These are phyloP conservation scores for Oryzias javanicus DNA, from an alignment of 2,113 vertebrate species.

Conservation along the genomic window DNA sequence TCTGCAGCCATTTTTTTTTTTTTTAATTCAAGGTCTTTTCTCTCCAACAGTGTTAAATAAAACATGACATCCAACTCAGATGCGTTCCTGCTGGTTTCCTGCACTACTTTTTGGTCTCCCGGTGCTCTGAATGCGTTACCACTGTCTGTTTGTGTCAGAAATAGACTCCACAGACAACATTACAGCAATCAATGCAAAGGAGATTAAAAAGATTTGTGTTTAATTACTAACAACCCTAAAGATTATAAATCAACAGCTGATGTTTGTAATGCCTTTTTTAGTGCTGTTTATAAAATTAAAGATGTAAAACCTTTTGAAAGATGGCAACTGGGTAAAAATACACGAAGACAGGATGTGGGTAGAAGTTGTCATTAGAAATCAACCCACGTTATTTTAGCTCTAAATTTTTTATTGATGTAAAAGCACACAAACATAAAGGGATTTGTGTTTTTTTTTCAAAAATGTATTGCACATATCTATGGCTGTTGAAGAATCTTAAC, in stretches of 20 bases:
- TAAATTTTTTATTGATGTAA: neutral
- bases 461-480: conserved; percentile 16
- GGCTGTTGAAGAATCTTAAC: conserved; percentile 32
- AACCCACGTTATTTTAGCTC: neutral
- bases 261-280: neutral
- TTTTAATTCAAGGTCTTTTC: conserved; percentile 30
- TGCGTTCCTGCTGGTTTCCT: neutral
- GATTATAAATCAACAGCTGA: neutral
- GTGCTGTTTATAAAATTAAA: neutral
- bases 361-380: conserved; percentile 22
- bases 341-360: neutral
- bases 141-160: neutral
- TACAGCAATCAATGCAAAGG: neutral
- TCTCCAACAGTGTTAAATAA: conserved; percentile 46
- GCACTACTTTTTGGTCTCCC: conserved; percentile 2
- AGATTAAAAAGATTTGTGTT: neutral
- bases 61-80: conserved; percentile 33
- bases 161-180: neutral
- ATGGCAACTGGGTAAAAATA: conserved; percentile 8
- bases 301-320: neutral
- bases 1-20: conserved; percentile 1
- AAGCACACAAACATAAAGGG: too few species aligned
- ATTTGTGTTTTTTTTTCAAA: conserved; percentile 12
- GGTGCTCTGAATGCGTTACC: conserved; percentile 8
- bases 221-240: neutral